Conservation (phyloP, 2,113 vertebrate genomes). For the Cryptoleucopteryx plumbea region DNA sequence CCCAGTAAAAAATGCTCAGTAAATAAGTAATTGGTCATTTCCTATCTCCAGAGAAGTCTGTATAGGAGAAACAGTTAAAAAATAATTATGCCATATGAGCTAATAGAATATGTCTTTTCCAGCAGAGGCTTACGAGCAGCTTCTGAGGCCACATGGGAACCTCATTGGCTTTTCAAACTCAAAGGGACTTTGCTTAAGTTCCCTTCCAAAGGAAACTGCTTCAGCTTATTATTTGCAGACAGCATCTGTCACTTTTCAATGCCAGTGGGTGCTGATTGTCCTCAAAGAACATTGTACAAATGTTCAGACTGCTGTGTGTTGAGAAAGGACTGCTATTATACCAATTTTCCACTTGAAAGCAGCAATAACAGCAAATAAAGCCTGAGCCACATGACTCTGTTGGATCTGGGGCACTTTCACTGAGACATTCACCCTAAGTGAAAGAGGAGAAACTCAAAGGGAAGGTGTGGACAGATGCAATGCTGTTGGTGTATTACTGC, state of each 20-base stretch:
- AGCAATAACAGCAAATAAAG: slow-evolving; percentile 68
- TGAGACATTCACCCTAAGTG: background rate
- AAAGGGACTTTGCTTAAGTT: slow-evolving; percentile 47
- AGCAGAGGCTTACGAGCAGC: background rate
- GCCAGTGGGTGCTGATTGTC: slow-evolving; percentile 42
- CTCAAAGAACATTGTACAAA: slow-evolving; percentile 49
- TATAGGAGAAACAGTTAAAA: background rate
- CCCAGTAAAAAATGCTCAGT: background rate
- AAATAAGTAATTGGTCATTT: background rate
- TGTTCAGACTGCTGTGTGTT: slow-evolving; percentile 52
- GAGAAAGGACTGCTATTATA: slow-evolving; percentile 59
- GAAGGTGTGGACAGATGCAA: background rate
- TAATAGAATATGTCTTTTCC: background rate
- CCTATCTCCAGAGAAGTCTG: background rate
- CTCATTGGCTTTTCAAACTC: slow-evolving; percentile 41
- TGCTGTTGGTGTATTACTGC: background rate
- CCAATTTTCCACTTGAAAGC: slow-evolving; percentile 70
- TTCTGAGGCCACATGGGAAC: background rate
- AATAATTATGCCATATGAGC: background rate
- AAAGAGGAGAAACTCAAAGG: background rate
- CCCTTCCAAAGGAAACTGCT: slow-evolving; percentile 45
- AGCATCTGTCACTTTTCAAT: slow-evolving; percentile 62
- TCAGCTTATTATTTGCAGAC: slow-evolving; percentile 64
- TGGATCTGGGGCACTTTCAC: slow-evolving; percentile 33
- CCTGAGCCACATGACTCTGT: slow-evolving; percentile 6